These are phyloP conservation scores for Carposina sasakii DNA, from an alignment of 1,140 invertebrate genomes.

Conservation along the genomic window DNA sequence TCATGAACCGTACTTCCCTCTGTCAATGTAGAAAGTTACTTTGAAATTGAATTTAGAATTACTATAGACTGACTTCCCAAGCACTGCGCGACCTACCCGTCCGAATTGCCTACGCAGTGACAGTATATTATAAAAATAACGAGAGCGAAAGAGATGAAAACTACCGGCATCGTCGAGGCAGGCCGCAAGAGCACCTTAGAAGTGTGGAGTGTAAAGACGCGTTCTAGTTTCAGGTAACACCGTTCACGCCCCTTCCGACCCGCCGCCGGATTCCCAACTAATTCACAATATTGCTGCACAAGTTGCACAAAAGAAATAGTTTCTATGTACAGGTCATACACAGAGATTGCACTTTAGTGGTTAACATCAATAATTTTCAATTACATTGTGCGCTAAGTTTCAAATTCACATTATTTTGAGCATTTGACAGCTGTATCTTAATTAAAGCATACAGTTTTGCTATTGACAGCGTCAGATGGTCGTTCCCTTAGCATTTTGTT, in stretches of 20 bases:
- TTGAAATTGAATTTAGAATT: too few species aligned
- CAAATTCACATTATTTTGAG: slow-evolving; percentile 66
- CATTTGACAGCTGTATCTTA: slow-evolving; percentile 64
- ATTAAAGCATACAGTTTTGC: slow-evolving; percentile 65
- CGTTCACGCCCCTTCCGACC: slow-evolving; percentile 5
- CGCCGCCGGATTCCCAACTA: slow-evolving; percentile 15
- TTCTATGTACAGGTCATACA: slow-evolving; percentile 56
- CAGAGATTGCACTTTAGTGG: slow-evolving; percentile 57
- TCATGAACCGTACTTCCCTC: too few species aligned
- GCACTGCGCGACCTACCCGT: too few species aligned
- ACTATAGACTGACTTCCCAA: too few species aligned
- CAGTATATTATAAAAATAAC: too few species aligned
- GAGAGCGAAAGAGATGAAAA: too few species aligned
- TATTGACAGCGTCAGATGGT: slow-evolving; percentile 59
- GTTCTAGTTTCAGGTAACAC: too few species aligned
- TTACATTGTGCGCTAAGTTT: slow-evolving; percentile 70
- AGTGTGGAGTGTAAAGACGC: too few species aligned
- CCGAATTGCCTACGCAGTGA: too few species aligned
- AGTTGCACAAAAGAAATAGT: slow-evolving; percentile 47
- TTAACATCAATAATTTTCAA: slow-evolving; percentile 61
- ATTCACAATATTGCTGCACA: slow-evolving; percentile 44
- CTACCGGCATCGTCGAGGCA: too few species aligned
- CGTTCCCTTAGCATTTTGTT: slow-evolving; percentile 31
- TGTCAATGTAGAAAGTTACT: too few species aligned
- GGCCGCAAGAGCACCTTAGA: too few species aligned